Percentiles rank a stretch among this genome's conserved stretches.
These are phyloP conservation scores for Netelia virgata DNA, from an alignment of 2,888 invertebrate species.

Conservation along the genomic window DNA sequence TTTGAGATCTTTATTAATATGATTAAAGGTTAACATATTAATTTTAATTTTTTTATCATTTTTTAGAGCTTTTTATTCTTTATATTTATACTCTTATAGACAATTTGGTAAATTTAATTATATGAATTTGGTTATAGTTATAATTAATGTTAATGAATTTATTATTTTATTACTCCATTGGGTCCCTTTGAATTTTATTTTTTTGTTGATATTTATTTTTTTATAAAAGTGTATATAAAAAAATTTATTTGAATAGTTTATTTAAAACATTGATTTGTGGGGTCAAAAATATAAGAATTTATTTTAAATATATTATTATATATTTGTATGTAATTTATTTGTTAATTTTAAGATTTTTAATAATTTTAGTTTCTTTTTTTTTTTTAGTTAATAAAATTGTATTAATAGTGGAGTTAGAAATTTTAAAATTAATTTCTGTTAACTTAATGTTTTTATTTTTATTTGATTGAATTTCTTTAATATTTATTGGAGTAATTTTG, in stretches of 20 bases:
- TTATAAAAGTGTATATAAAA: no score
- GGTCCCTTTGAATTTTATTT: conserved; percentile 86
- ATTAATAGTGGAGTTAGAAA: conserved; percentile 86
- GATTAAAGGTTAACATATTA: conserved; percentile 80
- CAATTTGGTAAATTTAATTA: conserved; percentile 88
- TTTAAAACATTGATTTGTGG: conserved; percentile 88
- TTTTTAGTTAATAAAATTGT: conserved; percentile 84
- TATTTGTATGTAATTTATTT: conserved; percentile 82
- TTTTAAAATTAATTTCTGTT: conserved; percentile 86
- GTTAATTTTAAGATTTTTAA: conserved; percentile 84
- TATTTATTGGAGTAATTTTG: conserved; percentile 88
- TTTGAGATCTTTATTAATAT: conserved; percentile 75
- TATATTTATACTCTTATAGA: conserved; percentile 88
- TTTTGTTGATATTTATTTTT: conserved; percentile 86
- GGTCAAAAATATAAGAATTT: conserved; percentile 85
- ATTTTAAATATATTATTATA: conserved; percentile 85
- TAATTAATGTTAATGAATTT: no score
- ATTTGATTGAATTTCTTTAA: conserved; percentile 88
- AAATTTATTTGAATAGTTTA: no score
- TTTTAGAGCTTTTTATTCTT: conserved; percentile 89
- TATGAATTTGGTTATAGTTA: conserved; percentile 70
- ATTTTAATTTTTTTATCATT: conserved; percentile 86
- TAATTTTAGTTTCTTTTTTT: conserved; percentile 72
- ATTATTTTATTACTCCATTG: no score
- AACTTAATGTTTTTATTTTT: conserved; percentile 86